Conservation (phyloP, 2,888 invertebrate genomes). For the Diaperis boleti region DNA sequence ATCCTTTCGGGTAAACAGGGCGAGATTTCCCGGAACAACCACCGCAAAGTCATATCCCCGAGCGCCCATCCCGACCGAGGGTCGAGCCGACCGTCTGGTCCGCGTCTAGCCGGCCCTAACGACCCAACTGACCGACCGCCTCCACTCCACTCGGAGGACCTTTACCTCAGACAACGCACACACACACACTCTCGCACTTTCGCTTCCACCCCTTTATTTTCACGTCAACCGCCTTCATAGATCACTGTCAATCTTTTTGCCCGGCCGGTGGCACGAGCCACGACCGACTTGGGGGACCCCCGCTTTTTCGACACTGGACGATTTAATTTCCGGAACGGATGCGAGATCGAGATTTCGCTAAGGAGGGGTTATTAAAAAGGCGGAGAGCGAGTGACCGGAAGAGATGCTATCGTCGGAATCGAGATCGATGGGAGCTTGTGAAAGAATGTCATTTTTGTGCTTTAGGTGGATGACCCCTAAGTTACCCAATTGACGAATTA, state of each 20-base stretch:
- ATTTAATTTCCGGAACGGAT: conserved; percentile 22
- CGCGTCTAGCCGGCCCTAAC: conserved; percentile 61
- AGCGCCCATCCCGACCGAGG: conserved; percentile 54
- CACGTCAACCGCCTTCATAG: conserved; percentile 41
- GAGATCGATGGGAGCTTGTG: neutral
- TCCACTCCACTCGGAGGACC: conserved; percentile 53
- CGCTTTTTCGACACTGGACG: conserved; percentile 1
- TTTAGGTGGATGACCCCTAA: too few species aligned
- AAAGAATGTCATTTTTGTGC: too few species aligned
- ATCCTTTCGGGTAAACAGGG: conserved; percentile 60
- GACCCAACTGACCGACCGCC: conserved; percentile 49
- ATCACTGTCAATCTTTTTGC: conserved; percentile 43
- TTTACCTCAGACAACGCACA: conserved; percentile 60
- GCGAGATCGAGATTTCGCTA: conserved; percentile 1
- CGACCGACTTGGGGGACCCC: neutral
- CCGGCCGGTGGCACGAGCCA: conserved; percentile 28
- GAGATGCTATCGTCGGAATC: neutral
- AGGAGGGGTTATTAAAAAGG: neutral
- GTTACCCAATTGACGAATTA: too few species aligned
- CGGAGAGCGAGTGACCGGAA: conserved; percentile 6
- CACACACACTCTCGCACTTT: conserved; percentile 45
- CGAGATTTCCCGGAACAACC: conserved; percentile 58
- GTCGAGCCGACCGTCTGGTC: conserved; percentile 55
- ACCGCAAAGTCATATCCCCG: conserved; percentile 60
- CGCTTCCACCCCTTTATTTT: conserved; percentile 42